Evolutionary conservation across 2,797 vertebrate genomes (phyloP), one percentile per base, ranked within the genome.

Genomic region (Stomatorhinus walkeri): DNA sequence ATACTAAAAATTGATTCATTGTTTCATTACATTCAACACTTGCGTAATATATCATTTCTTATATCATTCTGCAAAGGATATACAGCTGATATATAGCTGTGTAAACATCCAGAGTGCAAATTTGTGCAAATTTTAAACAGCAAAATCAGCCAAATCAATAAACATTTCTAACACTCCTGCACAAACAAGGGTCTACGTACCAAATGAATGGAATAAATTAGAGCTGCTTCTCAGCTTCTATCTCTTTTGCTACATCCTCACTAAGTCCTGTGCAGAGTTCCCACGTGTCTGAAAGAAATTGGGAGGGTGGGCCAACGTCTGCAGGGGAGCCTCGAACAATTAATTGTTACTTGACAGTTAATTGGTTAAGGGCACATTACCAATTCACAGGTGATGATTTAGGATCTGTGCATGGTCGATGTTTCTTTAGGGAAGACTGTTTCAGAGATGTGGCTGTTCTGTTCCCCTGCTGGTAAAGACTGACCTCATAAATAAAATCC

Each of bases 81-180:
- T 81, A n/a, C 19, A 40, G 68, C 14, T 36, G 28, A 40, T 81
- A 81, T 46, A 81, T 81, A 81, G 36, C 40, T 19, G 40, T 81
- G 76, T n/a, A 46, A 46, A 46, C 8, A 81, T 46, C 8, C 40
- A 76, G 12, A 76, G 68, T 81, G 76, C 76, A 10, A 81, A 46
- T 46, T 81, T 81, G 36, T 81, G 76, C 19, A 46, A 22, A 81
- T 81, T 81, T 81, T 81, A 81, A 81, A 81, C 76, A 46, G 43
- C 40, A 43, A 81, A 81, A 81, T 40, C 40, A 81, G 76, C 19
- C 19, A 43, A 46, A 43, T 81, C 36, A 81, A 81, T 81, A 81
- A 81, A 22, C 36, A 81, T 46, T n/a, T 81, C 68, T 36, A 76
- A 36, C 68, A 19, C 32, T 76, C 14, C 68, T 76, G 68, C 68